Evolutionary conservation across 2,797 vertebrate species (phyloP).

Genomic region (Hyperoplus lanceolatus): DNA sequence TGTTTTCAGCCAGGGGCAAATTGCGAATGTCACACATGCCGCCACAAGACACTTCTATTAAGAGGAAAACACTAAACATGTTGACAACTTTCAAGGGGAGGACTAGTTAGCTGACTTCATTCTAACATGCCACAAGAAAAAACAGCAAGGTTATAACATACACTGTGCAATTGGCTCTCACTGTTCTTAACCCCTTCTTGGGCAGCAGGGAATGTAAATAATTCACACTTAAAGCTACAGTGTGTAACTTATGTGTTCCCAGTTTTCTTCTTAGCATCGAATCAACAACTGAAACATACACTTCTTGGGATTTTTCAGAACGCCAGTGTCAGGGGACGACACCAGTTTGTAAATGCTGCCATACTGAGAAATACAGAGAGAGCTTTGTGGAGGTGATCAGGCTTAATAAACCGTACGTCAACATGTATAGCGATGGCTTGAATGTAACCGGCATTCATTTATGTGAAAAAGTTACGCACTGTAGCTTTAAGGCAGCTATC

Average conservation of each 20-base stretch:
- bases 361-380: too few relatives aligned
- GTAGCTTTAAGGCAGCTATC: slow-evolving; percentile 18
- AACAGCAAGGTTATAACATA: slow-evolving; percentile 35
- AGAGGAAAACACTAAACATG: slow-evolving; percentile 24
- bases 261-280: too few relatives aligned
- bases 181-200: slow-evolving; percentile 29
- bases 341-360: too few relatives aligned
- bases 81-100: slow-evolving; percentile 27
- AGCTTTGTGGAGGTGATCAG: too few relatives aligned
- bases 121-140: slow-evolving; percentile 22
- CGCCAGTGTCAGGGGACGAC: too few relatives aligned
- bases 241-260: too few relatives aligned
- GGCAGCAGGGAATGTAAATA: slow-evolving; percentile 42
- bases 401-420: too few relatives aligned
- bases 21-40: slow-evolving; percentile 22
- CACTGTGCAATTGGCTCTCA: slow-evolving; percentile 10
- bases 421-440: too few relatives aligned
- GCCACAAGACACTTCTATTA: slow-evolving; percentile 21
- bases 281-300: too few relatives aligned
- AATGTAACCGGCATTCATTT: too few relatives aligned
- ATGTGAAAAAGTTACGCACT: too few relatives aligned
- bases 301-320: too few relatives aligned
- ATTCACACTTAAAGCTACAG: slow-evolving; percentile 10
- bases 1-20: slow-evolving; percentile 42
- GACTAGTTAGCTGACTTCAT: slow-evolving; percentile 16